Base-by-base conservation (phyloP, 2,797 vertebrate genomes). In the Emydoidea blandingii region DNA sequence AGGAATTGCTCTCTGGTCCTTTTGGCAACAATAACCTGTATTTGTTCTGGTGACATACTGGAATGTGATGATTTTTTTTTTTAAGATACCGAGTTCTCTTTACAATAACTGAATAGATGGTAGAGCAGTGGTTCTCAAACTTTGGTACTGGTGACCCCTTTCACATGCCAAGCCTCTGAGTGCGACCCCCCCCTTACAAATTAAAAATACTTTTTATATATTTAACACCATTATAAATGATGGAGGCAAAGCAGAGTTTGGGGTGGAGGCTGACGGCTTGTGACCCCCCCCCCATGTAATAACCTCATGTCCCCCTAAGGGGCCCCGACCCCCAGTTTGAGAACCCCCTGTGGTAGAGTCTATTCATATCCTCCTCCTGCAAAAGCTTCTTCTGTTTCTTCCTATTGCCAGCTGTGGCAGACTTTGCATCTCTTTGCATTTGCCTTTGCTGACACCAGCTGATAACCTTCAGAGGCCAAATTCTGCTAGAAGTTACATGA, bases 381-480 rank as follows among this genome's bases (percentile, higher is more conserved):
- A 44, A 52, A 54, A 56, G 3, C 44, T 52, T 49, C 59, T 54
- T 25, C 81, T 57, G 21, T 10, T 50, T 68, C 23, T 50, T 25
- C 56, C 91, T 11, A 8, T 85, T 52, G 41, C 57, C 50, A 29
- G 52, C 29, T 29, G 31, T 52, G 91, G 29, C 79, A 83, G 81
- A 89, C 19, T 52, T 27, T 62, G 37, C 49, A 29, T 49, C 27
- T 49, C 27, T 78, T 88, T 93, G 72, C 47, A 79, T 57, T 90
- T 56, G 83, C 56, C 83, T 86, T 82, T 93, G 72, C 87, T 89
- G 92, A 93, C 87, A 86, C 79, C 92, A 80, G 83, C 85, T 83
- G 84, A 86, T 93, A 80, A 27, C 27, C 68, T 25, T 25, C 50
- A 19, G 52, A 68, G 79, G 44, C 79, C 34, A 27, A 31, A 29